Evolutionary conservation across 2,797 vertebrate genomes (phyloP), one percentile per base, ranked within the genome.

Genomic region (Phrynocephalus forsythii): DNA sequence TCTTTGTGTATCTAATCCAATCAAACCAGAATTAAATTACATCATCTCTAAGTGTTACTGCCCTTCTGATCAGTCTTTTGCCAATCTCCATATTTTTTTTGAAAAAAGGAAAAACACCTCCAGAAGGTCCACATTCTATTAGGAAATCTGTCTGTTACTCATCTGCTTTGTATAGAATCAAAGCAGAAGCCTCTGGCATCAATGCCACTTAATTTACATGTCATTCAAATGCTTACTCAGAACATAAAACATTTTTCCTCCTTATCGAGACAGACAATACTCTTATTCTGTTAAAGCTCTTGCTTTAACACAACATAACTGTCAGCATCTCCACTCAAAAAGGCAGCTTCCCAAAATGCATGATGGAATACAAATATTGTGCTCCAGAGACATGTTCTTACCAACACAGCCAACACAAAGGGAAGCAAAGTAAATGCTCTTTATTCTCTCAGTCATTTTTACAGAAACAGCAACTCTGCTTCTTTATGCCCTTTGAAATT

Each of bases 131-230:
- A 72, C 92, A 93, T 91, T 94, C 95, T 95, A 92, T 93, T 79
- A 89, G 69, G 88, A 94, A 96, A 95, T 93, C 90, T 93, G 88
- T 88, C 91, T 95, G 93, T 91, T 94, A 93, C 83, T 96, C 81
- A 1, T 75, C 67, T 94, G 91, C 93, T 95, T 95, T 93, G 77
- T 86, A 85, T 66, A 85, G 93, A 96, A 97, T 94, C 91, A 96
- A 95, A 95, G 94, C 92, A 92, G 91, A 91, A 94, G 38, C 79
- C n/a, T 0, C 88, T 95, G 94, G 94, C 95, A 97, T 87, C 95
- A 93, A 92, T 94, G 92, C 91, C 96, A 96, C 94, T 96, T 97
- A 96, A 96, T 97, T 96, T 96, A 94, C 94, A 94, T 95, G 93
- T 95, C 92, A 95, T 96, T 96, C 95, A 96, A 95, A 96, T 96